A percentile compares a stretch with the other conserved stretches of the same genome.
Conservation (phyloP, 2,888 invertebrate species). For the Ametastegia equiseti region DNA sequence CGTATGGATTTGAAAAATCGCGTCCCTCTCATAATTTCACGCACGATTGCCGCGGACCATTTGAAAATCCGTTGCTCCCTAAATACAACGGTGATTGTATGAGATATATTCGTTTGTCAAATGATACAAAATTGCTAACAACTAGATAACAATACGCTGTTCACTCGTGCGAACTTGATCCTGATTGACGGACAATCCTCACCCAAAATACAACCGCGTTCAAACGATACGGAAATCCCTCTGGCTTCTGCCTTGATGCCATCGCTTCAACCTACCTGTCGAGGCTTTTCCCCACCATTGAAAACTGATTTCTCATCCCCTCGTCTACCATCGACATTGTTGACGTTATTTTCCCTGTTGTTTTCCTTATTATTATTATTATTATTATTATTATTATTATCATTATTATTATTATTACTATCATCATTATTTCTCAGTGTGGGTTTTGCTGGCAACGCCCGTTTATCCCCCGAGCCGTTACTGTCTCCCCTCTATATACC, state of each 20-base stretch:
- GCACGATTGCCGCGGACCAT: no score
- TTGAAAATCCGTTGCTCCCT: no score
- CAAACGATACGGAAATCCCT: constrained; percentile 6
- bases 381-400: neutral
- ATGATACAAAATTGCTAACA: neutral
- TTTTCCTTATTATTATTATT: neutral
- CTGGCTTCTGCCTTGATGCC: neutral
- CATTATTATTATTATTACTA: neutral
- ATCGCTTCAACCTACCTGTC: neutral
- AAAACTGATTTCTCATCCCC: constrained; percentile 28
- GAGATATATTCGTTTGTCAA: neutral
- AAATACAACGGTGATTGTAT: no score
- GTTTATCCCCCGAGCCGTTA: constrained; percentile 2
- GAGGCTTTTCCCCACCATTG: neutral
- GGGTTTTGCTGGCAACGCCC: constrained; percentile 15
- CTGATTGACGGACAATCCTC: constrained; percentile 27
- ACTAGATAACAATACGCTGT: constrained; percentile 2
- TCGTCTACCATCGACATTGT: neutral
- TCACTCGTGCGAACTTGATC: neutral
- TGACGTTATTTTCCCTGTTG: neutral
- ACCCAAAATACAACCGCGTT: neutral
- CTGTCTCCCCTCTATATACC: neutral
- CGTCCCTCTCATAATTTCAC: no score
- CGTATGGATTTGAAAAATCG: neutral
- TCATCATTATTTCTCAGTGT: neutral